Base-by-base conservation (phyloP, 2,797 vertebrate species). In the Hybognathus amarus region DNA sequence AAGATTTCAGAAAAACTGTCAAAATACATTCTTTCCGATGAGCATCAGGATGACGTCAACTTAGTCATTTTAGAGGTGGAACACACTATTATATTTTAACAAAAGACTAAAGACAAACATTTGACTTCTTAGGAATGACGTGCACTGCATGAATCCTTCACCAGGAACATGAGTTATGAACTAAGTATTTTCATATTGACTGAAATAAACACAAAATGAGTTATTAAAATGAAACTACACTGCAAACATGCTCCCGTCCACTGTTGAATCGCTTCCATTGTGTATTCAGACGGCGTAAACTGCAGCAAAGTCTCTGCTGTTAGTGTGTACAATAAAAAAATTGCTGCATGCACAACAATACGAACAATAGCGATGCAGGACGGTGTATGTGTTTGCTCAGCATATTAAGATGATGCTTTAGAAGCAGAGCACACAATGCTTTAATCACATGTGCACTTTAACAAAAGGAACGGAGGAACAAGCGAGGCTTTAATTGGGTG, bases 281-380 rank as follows among this genome's bases (percentile, higher is more conserved):
- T 61, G 59, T 88, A 85, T 89, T 85, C 50, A 45, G 74, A 38
- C 61, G 40, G 42, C 68, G 66, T 79, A 78, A 82, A 82, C 73
- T 61, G 59, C 24, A 79, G 90, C 87, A 40, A 87, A 89, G 87
- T 90, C 88, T 90, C 87, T 91, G 84, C 88, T 89, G 87, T 85
- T 73, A 17, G 70, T 76, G 84, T 83, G 71, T 89, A 88, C 81
- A 90, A 89, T 89, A 92, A 90, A 90, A 91, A 92, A 93, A 92
- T 88, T 92, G 92, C 93, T 94, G 93, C 92, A 93, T 90, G 92
- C 90, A 95, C 93, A 95, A 91, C 92, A 94, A 93, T 90, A 88
- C 85, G 91, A 95, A 94, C 92, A 93, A 94, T 93, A 92, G 92
- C 80, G 45, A 47, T 47, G 22, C 85, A 88, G 87, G 91, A 90